Percentiles rank a stretch among this genome's conserved stretches.
phyloP scores from a whole-genome alignment of 2,113 vertebrate species.

The Zeus faber region DNA sequence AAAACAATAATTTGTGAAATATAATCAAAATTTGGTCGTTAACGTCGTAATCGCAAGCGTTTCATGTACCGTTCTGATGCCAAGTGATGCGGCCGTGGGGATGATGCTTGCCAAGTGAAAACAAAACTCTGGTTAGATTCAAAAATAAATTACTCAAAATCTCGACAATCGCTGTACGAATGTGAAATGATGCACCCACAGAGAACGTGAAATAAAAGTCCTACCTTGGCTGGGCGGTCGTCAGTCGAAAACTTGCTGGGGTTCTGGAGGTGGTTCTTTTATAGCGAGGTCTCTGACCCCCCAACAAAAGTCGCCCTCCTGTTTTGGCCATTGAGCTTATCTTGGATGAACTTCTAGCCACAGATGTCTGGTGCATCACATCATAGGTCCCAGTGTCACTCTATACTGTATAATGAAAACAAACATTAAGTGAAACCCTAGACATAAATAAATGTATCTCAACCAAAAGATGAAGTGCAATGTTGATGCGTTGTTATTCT shows the following conservation, averaged over 20 bases:
- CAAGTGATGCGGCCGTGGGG: conserved; percentile 18
- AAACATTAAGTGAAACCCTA: conserved; percentile 22
- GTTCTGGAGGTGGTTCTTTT: conserved; percentile 54
- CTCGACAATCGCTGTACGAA: too few relatives aligned
- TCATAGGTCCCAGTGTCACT: conserved; percentile 49
- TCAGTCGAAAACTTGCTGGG: conserved; percentile 38
- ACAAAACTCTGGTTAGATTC: background rate
- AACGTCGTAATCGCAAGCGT: background rate
- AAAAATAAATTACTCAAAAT: background rate
- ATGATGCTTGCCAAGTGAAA: conserved; percentile 20
- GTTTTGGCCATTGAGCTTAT: conserved; percentile 63
- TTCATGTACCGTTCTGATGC: conserved; percentile 36
- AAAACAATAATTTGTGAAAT: too few relatives aligned
- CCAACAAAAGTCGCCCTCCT: conserved; percentile 41
- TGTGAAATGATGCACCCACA: too few relatives aligned
- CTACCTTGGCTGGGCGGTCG: conserved; percentile 57
- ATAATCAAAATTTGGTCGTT: too few relatives aligned
- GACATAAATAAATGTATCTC: conserved; percentile 6
- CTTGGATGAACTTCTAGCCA: conserved; percentile 40
- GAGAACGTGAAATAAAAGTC: conserved; percentile 10
- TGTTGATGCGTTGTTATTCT: too few relatives aligned
- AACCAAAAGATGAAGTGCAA: too few relatives aligned
- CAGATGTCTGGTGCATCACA: conserved; percentile 42
- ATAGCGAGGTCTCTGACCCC: conserved; percentile 50
- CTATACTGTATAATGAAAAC: conserved; percentile 30